Conservation (phyloP, 1,140 invertebrate genomes). For the Macrobrachium nipponense region DNA sequence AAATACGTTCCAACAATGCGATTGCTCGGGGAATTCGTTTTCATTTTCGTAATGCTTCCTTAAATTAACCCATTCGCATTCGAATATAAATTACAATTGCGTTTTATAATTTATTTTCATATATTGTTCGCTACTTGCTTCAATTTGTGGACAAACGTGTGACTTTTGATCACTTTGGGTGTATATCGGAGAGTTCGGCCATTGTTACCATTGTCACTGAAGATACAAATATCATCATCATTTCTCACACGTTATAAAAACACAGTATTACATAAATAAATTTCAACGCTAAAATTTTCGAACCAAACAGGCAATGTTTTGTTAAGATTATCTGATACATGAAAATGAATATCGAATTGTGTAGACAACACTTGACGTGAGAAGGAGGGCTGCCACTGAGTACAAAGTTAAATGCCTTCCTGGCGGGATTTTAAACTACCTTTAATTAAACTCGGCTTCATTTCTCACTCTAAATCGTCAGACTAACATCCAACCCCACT, state of each 20-base stretch:
- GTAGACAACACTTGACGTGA: constrained; percentile 5
- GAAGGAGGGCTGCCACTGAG: constrained; percentile 7
- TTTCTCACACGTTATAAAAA: background rate
- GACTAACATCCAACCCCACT: background rate
- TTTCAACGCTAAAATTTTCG: background rate
- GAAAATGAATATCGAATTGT: background rate
- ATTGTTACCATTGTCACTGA: constrained; percentile 42
- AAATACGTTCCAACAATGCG: constrained; percentile 55
- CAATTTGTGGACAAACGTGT: background rate
- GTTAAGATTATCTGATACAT: background rate
- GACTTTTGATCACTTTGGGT: constrained; percentile 19
- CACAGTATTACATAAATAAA: background rate
- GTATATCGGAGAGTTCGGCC: background rate
- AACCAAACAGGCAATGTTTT: background rate
- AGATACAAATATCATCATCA: background rate
- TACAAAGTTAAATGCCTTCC: constrained; percentile 49
- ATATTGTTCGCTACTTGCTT: too few relatives aligned
- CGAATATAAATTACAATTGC: background rate
- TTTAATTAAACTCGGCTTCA: background rate
- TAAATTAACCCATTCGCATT: background rate
- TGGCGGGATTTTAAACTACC: constrained; percentile 48
- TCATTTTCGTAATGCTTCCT: background rate
- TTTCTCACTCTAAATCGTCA: background rate
- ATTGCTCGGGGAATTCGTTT: background rate
- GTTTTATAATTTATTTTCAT: background rate